Conservation (phyloP, 2,113 vertebrate species). For the Semnornis frantzii region DNA sequence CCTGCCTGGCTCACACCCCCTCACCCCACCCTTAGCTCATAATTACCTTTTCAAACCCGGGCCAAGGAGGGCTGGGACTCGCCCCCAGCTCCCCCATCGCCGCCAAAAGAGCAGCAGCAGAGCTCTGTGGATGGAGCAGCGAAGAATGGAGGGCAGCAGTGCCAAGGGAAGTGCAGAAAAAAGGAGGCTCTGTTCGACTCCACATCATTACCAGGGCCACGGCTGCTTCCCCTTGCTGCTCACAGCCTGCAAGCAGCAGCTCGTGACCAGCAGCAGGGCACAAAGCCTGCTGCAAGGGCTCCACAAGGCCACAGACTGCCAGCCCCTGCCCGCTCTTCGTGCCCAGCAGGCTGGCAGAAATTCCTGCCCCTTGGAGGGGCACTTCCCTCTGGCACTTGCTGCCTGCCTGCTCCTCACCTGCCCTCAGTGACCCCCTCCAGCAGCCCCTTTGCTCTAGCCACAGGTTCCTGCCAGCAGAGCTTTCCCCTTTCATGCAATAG, state of each 20-base stretch:
- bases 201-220: background rate
- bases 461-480: background rate
- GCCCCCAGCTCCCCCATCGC: background rate
- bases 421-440: background rate
- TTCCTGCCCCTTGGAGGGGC: background rate
- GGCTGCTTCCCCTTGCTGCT: background rate
- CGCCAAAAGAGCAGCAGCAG: background rate
- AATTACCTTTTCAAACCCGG: background rate
- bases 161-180: background rate
- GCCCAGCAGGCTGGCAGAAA: background rate
- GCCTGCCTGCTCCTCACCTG: background rate
- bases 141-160: fast-evolving
- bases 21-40: fast-evolving
- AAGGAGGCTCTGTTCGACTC: background rate
- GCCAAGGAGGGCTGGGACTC: fast-evolving
- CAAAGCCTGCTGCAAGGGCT: background rate
- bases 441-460: background rate
- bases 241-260: background rate
- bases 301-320: background rate
- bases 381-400: background rate
- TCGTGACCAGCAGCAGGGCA: background rate
- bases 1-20: background rate
- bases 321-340: background rate
- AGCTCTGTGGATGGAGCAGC: background rate
- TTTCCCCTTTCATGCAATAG: background rate